A percentile compares a stretch with the other conserved stretches of the same genome.
These are phyloP conservation scores for Ditylenchus dipsaci DNA, from an alignment of 1,140 invertebrate species.

Conservation along the genomic window DNA sequence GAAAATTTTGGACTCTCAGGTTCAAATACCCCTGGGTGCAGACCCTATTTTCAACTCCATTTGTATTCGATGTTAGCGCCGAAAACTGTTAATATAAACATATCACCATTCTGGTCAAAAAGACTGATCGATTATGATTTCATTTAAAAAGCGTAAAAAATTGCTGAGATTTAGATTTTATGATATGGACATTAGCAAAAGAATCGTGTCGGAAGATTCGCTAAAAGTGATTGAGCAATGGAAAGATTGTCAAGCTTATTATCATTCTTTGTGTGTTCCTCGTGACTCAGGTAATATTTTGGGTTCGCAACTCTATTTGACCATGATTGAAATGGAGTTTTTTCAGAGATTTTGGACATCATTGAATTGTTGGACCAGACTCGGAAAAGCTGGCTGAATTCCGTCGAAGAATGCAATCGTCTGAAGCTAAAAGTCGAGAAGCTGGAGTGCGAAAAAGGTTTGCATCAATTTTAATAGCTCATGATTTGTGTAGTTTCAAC, in stretches of 20 bases:
- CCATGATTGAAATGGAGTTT: too few relatives aligned
- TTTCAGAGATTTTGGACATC: constrained; percentile 10
- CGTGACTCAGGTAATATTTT: constrained; percentile 1
- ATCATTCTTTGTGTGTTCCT: background rate
- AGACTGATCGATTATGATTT: too few relatives aligned
- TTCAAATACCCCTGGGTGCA: too few relatives aligned
- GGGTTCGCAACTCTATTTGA: too few relatives aligned
- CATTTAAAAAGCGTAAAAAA: too few relatives aligned
- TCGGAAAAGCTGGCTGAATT: background rate
- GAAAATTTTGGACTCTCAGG: too few relatives aligned
- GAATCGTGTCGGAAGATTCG: constrained; percentile 4
- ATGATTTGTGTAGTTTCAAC: too few relatives aligned
- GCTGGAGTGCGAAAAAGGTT: constrained; percentile 1
- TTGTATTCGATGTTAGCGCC: too few relatives aligned
- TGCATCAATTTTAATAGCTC: background rate
- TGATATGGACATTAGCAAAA: background rate
- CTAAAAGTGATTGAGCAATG: constrained; percentile 5
- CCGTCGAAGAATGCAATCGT: background rate
- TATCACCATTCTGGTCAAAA: too few relatives aligned
- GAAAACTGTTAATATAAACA: too few relatives aligned
- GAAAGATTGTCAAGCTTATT: constrained; percentile 4
- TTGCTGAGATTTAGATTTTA: too few relatives aligned
- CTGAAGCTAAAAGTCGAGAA: background rate
- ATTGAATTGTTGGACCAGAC: constrained; percentile 1
- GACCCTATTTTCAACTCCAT: too few relatives aligned